Base-by-base conservation (phyloP, 2,113 vertebrate genomes). In the Ceyx margarethae region DNA sequence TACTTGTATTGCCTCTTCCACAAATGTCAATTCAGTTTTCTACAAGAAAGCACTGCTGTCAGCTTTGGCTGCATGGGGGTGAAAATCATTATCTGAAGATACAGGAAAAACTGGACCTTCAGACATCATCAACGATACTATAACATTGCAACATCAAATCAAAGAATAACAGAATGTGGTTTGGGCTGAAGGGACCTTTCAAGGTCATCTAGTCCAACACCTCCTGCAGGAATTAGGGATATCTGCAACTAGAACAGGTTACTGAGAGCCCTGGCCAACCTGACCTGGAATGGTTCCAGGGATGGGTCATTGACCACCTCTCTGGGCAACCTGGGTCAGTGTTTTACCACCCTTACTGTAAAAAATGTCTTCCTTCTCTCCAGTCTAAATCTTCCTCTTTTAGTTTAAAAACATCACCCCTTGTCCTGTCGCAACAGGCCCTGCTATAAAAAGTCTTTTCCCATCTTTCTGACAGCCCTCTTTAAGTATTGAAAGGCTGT, bases 121-220 rank as follows among this genome's bases (percentile, higher is more conserved):
- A 43, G 5, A 8, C 29, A 76, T 50, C 0, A 0, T 35, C 2
- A 12, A 40, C 2, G 2, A 19, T 10, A 46, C 25, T 1, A 8
- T 12, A 28, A n/a, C 65, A 11, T 18, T 35, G 40, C 45, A 56
- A 43, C 33, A 17, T 35, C 7, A 16, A 62, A 26, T 29, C 29
- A 56, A 8, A 56, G 23, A 28, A 53, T 15, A 22, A 16, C 14
- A 61, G 33, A 61, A 37, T 37, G 58, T 37, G 58, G 33, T 25
- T 35, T 61, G 33, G 33, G 22, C 35, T 15, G 33, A 35, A 60
- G 13, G 4, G 33, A 37, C 33, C 22, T 61, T 61, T 25, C 22
- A 61, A 60, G 22, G 50, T 51, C 50, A 25, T 51, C 23, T 51
- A 25, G 50, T 25, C 33, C 33, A 61, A 61, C 14, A 37, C 35